Evolutionary conservation across 2,797 vertebrate species (phyloP).

Genomic region (Taeniopygia guttata): DNA sequence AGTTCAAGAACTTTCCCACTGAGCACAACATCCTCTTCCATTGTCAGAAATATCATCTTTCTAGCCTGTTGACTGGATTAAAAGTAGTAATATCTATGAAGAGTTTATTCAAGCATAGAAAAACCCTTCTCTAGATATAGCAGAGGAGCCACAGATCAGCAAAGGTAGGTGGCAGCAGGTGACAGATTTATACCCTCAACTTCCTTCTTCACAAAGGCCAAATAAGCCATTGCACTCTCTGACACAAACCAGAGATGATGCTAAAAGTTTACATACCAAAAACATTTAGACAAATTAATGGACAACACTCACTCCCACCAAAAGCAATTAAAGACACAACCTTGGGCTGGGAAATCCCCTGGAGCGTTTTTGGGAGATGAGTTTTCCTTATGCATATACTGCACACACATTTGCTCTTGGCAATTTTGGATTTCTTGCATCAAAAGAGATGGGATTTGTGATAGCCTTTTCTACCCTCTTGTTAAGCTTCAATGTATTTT

Average conservation of each 20-base stretch:
- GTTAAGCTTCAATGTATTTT: background rate
- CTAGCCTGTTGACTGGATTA: background rate
- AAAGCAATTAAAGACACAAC: background rate
- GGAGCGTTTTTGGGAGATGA: background rate
- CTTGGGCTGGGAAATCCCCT: background rate
- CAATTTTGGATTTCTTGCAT: background rate
- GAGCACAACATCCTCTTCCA: background rate
- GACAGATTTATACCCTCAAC: background rate
- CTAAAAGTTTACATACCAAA: background rate
- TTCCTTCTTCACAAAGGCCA: background rate
- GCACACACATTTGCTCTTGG: background rate
- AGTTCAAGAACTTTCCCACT: background rate
- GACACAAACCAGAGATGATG: background rate
- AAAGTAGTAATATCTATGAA: background rate
- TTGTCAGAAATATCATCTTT: background rate
- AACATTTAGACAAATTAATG: background rate
- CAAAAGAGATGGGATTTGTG: background rate
- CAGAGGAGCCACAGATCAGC: background rate
- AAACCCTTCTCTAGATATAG: background rate
- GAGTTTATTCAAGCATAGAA: background rate
- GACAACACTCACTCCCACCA: rapidly evolving
- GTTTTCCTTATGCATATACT: background rate
- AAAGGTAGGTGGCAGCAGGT: background rate
- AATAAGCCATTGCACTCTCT: background rate
- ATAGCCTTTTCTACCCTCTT: background rate